Evolutionary conservation across 2,888 invertebrate species (phyloP).

Genomic region (Meghimatium bilineatum): DNA sequence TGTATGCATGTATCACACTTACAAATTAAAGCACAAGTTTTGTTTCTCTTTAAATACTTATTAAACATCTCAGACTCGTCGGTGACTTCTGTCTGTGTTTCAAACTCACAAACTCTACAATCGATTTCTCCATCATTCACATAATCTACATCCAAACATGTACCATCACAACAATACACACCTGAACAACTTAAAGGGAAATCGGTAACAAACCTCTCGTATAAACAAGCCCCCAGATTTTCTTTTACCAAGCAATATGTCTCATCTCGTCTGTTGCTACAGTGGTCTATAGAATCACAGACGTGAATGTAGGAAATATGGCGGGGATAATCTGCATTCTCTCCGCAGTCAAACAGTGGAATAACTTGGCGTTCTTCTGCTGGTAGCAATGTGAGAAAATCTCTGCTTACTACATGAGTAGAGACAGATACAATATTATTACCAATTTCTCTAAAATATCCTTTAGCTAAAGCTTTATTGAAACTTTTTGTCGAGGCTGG

Average conservation of each 20-base stretch:
- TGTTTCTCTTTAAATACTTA: not conserved
- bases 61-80: not conserved
- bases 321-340: not conserved
- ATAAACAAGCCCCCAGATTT: not conserved
- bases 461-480: not conserved
- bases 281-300: not conserved
- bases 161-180: constrained; percentile 1
- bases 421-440: constrained; percentile 15
- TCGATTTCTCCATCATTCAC: constrained; percentile 8
- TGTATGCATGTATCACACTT: not conserved
- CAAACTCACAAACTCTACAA: not conserved
- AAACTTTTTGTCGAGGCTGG: not conserved
- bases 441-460: not conserved
- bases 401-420: not conserved
- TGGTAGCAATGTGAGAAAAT: not conserved
- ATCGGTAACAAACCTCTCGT: not conserved
- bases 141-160: not conserved
- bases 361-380: not conserved
- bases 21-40: constrained; percentile 15
- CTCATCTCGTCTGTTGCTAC: not conserved
- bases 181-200: not conserved
- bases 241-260: not conserved
- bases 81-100: not conserved
- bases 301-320: not conserved
- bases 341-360: not conserved